A percentile compares a stretch with the other conserved stretches of the same genome.
Conservation (phyloP, 2,888 invertebrate genomes). For the Lepidochitona cinerea region DNA sequence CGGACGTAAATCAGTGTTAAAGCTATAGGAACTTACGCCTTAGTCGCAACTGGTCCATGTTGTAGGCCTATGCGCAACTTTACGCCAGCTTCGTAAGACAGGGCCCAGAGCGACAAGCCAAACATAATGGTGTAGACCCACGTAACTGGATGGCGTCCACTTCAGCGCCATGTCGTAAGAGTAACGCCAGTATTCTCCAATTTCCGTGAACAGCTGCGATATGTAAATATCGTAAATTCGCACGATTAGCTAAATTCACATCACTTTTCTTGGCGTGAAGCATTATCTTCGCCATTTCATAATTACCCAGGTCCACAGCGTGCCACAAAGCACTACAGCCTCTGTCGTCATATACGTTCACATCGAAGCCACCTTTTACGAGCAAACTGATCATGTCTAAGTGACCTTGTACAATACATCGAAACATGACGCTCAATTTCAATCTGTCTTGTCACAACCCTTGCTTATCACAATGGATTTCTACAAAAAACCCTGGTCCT, state of each 20-base stretch:
- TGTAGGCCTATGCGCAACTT: too few species aligned
- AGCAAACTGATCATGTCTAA: constrained; percentile 45
- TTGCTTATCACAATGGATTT: too few species aligned
- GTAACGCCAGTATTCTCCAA: constrained; percentile 43
- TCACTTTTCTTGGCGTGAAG: constrained; percentile 36
- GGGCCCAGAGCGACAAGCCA: constrained; percentile 53
- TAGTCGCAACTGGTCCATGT: too few species aligned
- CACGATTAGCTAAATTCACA: constrained; percentile 49
- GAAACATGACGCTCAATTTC: constrained; percentile 48
- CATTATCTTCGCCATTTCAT: constrained; percentile 52
- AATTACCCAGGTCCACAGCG: constrained; percentile 52
- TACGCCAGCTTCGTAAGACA: too few species aligned
- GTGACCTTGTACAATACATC: constrained; percentile 47
- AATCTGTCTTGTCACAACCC: constrained; percentile 44
- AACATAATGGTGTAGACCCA: constrained; percentile 52
- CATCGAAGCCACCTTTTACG: constrained; percentile 52
- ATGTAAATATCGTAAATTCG: constrained; percentile 51
- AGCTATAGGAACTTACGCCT: too few species aligned
- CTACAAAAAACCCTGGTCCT: too few species aligned
- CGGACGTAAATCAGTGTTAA: too few species aligned
- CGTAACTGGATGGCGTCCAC: constrained; percentile 51
- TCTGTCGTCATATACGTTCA: constrained; percentile 51
- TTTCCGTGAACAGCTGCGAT: constrained; percentile 55
- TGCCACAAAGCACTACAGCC: constrained; percentile 57
- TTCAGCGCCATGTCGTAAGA: constrained; percentile 47